phyloP scores from a whole-genome alignment of 2,113 vertebrate genomes.

The Conger conger region DNA sequence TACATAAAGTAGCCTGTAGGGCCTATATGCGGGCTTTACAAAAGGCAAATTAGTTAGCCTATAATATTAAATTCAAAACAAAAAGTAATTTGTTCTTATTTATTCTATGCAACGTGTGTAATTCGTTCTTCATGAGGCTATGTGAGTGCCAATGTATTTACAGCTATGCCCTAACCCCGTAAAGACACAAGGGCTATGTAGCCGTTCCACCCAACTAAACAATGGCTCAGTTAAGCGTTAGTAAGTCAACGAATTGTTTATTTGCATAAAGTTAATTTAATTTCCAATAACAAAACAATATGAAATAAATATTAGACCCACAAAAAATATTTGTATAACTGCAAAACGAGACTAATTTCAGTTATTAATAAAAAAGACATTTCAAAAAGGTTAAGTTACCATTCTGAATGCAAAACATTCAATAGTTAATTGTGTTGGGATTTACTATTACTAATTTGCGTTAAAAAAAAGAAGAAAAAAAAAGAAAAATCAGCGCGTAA shows the following conservation, averaged over 20 bases:
- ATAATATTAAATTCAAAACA: background rate
- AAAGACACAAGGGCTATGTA: conserved; percentile 5
- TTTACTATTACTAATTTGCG: too few relatives aligned
- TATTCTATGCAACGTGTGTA: background rate
- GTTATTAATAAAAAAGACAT: background rate
- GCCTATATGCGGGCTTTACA: background rate
- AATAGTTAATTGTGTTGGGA: too few relatives aligned
- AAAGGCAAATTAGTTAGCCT: background rate
- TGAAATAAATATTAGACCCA: background rate
- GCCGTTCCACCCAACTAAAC: background rate
- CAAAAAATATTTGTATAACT: background rate
- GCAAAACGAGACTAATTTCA: background rate
- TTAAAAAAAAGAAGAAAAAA: background rate
- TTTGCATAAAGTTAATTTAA: background rate
- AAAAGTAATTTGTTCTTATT: background rate
- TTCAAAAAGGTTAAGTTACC: background rate
- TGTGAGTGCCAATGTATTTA: conserved; percentile 18
- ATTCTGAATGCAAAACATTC: too few relatives aligned
- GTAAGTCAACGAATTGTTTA: background rate
- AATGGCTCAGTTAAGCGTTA: conserved; percentile 5
- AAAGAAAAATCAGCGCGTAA: background rate
- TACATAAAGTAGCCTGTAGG: background rate
- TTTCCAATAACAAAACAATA: background rate
- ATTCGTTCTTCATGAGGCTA: background rate
- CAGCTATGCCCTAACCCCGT: conserved; percentile 17